Percentiles rank a stretch among this genome's conserved stretches.
Evolutionary conservation across 1,140 invertebrate species (phyloP).

Genomic region (Tetramorium alpestre): DNA sequence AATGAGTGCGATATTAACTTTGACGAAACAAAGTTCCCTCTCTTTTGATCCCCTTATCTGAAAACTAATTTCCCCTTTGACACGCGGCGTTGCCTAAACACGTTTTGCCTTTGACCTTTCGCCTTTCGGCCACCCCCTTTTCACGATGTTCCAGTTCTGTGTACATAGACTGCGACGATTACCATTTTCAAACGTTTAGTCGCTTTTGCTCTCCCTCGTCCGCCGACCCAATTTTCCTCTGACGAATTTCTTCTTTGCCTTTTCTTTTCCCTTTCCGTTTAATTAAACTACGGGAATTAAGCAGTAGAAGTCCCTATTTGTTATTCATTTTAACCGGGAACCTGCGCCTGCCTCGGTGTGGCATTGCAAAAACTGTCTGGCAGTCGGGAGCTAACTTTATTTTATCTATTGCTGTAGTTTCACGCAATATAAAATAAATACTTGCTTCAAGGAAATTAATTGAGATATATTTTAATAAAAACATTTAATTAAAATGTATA

Average conservation of each 20-base stretch:
- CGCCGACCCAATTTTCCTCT: conserved; percentile 48
- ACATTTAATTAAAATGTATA: conserved; percentile 5
- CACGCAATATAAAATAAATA: conserved; percentile 8
- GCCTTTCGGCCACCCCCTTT: background rate
- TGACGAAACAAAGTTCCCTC: conserved; percentile 18
- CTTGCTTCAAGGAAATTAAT: background rate
- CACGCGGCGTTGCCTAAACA: conserved; percentile 56
- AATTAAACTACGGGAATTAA: conserved; percentile 57
- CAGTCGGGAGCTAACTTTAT: conserved; percentile 23
- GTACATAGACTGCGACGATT: conserved; percentile 50
- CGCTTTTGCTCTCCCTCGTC: conserved; percentile 30
- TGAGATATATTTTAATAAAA: background rate
- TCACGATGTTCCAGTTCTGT: conserved; percentile 22
- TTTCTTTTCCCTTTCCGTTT: conserved; percentile 55
- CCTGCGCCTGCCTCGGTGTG: background rate
- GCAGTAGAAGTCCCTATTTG: conserved; percentile 43
- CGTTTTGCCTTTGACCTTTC: conserved; percentile 61
- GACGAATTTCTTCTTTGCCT: conserved; percentile 57
- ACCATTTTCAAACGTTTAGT: conserved; percentile 56
- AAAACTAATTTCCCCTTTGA: conserved; percentile 70
- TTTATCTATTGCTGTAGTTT: conserved; percentile 31
- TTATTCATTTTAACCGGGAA: conserved; percentile 40
- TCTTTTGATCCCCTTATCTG: conserved; percentile 63
- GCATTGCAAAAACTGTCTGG: conserved; percentile 32
- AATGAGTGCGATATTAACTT: conserved; percentile 62